These are phyloP conservation scores for Polypterus bichir DNA, from an alignment of 2,113 vertebrate species.

Conservation along the genomic window DNA sequence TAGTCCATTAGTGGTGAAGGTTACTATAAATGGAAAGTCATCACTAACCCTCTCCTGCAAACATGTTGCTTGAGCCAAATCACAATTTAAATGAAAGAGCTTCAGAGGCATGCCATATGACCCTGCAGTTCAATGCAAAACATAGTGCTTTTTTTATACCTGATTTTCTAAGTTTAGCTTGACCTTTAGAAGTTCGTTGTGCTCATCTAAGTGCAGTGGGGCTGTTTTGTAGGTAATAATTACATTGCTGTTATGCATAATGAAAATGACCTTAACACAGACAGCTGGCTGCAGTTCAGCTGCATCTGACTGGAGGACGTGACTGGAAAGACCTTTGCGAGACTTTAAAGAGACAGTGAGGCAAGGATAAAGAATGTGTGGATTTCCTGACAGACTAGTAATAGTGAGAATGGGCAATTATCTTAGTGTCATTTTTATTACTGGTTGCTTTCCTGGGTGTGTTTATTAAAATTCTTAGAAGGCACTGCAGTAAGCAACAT, in stretches of 20 bases:
- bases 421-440: no score
- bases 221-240: conserved; percentile 8
- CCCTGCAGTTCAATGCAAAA: neutral
- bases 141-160: conserved; percentile 1
- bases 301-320: neutral
- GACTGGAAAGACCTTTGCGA: neutral
- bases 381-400: no score
- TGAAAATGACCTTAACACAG: conserved; percentile 9
- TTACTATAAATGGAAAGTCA: conserved; percentile 14
- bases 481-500: no score
- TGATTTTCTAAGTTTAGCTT: conserved; percentile 6
- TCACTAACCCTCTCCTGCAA: conserved; percentile 1
- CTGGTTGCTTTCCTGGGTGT: no score
- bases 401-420: no score
- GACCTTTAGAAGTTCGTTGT: neutral
- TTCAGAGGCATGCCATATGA: conserved; percentile 6
- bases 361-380: neutral
- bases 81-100: conserved; percentile 10
- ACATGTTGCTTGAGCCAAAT: conserved; percentile 4
- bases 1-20: conserved; percentile 6
- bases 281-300: neutral
- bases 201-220: neutral
- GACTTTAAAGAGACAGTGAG: neutral
- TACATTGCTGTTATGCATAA: conserved; percentile 1
- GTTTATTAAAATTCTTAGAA: no score